Evolutionary conservation across 2,888 invertebrate genomes (phyloP).

Genomic region (Phanerotoma sp.): DNA sequence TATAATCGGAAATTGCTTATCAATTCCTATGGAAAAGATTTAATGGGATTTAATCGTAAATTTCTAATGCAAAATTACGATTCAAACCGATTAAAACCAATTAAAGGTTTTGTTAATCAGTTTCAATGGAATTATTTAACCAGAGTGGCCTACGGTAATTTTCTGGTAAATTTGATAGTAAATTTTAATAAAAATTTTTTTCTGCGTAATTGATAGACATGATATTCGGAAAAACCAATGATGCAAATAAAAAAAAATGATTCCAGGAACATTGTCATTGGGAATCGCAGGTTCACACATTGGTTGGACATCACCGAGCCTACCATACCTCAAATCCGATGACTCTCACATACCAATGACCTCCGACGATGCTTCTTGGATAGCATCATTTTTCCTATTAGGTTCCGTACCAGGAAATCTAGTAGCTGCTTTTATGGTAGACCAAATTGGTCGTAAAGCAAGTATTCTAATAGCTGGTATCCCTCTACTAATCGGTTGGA

Average conservation of each 20-base stretch:
- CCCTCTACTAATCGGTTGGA: constrained; percentile 64
- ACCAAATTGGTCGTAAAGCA: constrained; percentile 62
- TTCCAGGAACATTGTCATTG: constrained; percentile 49
- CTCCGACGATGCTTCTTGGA: constrained; percentile 54
- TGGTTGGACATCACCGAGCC: constrained; percentile 55
- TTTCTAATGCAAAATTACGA: no score
- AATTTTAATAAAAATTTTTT: no score
- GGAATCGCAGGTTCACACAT: constrained; percentile 52
- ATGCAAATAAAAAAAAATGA: not conserved
- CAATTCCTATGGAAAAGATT: no score
- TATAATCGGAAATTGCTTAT: no score
- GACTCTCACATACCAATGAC: constrained; percentile 48
- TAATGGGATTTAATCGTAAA: no score
- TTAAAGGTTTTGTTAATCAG: no score
- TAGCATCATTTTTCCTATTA: constrained; percentile 63
- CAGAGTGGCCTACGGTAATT: no score
- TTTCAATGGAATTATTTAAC: no score
- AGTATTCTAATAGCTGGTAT: constrained; percentile 61
- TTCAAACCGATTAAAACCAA: no score
- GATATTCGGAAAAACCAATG: not conserved
- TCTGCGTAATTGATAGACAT: not conserved
- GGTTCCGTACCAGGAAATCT: constrained; percentile 64
- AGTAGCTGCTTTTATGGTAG: constrained; percentile 62
- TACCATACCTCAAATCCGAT: constrained; percentile 48
- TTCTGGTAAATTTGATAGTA: no score